Conservation (phyloP, 2,888 invertebrate genomes). For the Pseudanteris insignis region DNA sequence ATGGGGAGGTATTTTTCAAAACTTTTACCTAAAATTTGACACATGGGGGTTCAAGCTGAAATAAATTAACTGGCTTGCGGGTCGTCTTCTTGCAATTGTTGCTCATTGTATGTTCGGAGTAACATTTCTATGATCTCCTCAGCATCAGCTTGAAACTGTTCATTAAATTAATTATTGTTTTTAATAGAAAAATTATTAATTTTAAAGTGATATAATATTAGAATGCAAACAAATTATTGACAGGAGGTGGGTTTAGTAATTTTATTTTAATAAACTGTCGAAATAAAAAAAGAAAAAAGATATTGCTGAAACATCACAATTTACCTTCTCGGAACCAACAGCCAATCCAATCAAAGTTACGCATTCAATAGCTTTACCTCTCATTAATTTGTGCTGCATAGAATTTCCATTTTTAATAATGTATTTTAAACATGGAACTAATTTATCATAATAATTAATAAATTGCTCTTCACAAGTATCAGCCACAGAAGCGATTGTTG, state of each 20-base stretch:
- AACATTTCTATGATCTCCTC: constrained; percentile 96
- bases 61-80: constrained; percentile 98
- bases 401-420: constrained; percentile 94
- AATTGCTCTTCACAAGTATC: constrained; percentile 98
- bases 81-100: constrained; percentile 90
- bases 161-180: neutral
- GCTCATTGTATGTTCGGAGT: constrained; percentile 87
- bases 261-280: no score
- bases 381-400: constrained; percentile 86
- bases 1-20: no score
- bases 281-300: no score
- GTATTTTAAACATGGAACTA: constrained; percentile 92
- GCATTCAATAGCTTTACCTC: constrained; percentile 99
- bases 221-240: no score
- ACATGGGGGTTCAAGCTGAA: constrained; percentile 98
- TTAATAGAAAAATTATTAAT: neutral
- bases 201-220: no score
- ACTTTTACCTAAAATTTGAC: constrained; percentile 88
- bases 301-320: no score
- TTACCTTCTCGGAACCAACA: constrained; percentile 77
- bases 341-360: constrained; percentile 95
- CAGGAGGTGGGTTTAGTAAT: no score
- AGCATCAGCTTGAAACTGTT: constrained; percentile 85
- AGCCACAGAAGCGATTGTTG: constrained; percentile 97
- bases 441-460: constrained; percentile 89